Percentiles rank a stretch among this genome's conserved stretches.
These are phyloP conservation scores for Bombyx mandarina DNA, from an alignment of 1,140 invertebrate genomes.

Conservation along the genomic window DNA sequence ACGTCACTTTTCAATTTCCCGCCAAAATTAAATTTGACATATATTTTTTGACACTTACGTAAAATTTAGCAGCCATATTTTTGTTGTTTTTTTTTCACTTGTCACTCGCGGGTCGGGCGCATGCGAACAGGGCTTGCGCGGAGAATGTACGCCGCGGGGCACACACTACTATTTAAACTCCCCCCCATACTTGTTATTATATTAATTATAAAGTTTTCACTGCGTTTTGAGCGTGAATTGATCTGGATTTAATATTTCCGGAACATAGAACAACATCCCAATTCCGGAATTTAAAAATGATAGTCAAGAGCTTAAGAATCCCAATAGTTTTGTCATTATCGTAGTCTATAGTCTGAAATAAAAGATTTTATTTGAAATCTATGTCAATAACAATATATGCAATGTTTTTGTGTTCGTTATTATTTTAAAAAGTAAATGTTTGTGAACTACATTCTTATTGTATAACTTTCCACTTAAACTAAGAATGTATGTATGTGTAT, in stretches of 20 bases:
- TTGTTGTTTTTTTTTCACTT: slow-evolving; percentile 47
- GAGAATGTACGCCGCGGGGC: slow-evolving; percentile 42
- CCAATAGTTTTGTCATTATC: background rate
- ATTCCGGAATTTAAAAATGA: slow-evolving; percentile 7
- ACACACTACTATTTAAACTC: slow-evolving; percentile 45
- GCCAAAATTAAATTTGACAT: slow-evolving; percentile 5
- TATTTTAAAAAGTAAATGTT: too few relatives aligned
- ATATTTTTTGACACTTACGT: slow-evolving; percentile 61
- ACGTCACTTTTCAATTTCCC: too few relatives aligned
- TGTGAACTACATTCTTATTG: too few relatives aligned
- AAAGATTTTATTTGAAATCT: too few relatives aligned
- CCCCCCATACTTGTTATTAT: slow-evolving; percentile 51
- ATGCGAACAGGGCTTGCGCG: slow-evolving; percentile 49
- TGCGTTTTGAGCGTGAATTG: slow-evolving; percentile 23
- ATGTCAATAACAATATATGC: too few relatives aligned
- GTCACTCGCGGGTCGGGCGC: slow-evolving; percentile 51
- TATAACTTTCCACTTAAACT: too few relatives aligned
- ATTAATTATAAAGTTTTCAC: slow-evolving; percentile 65
- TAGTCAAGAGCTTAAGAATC: background rate
- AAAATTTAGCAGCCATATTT: slow-evolving; percentile 63
- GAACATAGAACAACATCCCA: slow-evolving; percentile 27
- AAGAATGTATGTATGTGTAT: too few relatives aligned
- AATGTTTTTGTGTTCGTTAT: too few relatives aligned
- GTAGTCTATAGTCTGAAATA: background rate
- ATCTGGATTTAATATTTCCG: slow-evolving; percentile 51